Base-by-base conservation (phyloP, 64 coral and sea anemone genomes). In the Montipora cactus region DNA sequence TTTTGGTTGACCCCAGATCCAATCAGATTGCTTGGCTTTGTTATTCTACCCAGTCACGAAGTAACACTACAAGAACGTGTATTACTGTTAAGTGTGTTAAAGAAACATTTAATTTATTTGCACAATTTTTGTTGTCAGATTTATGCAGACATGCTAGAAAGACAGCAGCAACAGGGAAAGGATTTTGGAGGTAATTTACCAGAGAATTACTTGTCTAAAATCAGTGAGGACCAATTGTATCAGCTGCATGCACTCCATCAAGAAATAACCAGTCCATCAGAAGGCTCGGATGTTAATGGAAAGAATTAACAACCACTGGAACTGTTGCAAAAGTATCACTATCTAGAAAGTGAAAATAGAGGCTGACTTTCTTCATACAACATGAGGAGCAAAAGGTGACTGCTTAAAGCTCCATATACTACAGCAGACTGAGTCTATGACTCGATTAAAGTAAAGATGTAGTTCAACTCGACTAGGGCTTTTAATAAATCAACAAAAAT, bases 131-230 rank as follows among this genome's bases (percentile, higher is more conserved):
- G 2, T 44, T 25, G 85, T 69, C 62, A 93, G 92, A 93, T 93
- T 15, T 93, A 93, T 59, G 92, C 92, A 37, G 92, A 93, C 72
- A 70, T 88, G 84, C 45, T 93, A 22, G 79, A 93, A 22, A 77
- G 67, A 59, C 92, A 93, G 20, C 75, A 80, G 74, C 13, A 62
- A 37, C 47, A 67, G 14, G 83, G 59, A 37, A 77, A 81, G 3
- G 82, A 69, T 47, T 67, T 93, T 68, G 92, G 92, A 80, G 73
- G 76, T 51, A 16, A 93, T 47, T 70, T 93, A 18, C 20, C 82
- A 53, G 74, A 79, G 13, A 74, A 80, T n/a, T 74, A 80, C 22
- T 67, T 93, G 25, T 44, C 76, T 7, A 88, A 25, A 80, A 44
- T 88, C 52, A 62, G 47, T 9, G 59, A 88, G 0, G 92, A 93